Conservation (phyloP, 2,888 invertebrate species). For the Ectemnius lituratus region DNA sequence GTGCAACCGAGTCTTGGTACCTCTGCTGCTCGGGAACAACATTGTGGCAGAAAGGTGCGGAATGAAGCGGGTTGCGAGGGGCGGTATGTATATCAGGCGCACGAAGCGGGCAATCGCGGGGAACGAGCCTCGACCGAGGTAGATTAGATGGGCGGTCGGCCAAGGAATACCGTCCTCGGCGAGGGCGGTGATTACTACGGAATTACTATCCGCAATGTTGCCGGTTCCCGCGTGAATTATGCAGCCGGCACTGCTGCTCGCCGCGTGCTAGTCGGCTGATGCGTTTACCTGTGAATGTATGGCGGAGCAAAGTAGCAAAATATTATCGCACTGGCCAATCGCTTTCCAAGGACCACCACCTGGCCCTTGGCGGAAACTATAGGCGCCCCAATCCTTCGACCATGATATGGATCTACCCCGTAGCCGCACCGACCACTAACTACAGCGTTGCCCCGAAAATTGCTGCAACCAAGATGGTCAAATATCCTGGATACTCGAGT, state of each 20-base stretch:
- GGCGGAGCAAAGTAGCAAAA: constrained; percentile 41
- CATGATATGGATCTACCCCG: not conserved
- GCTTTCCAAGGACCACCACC: not conserved
- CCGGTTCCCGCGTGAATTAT: constrained; percentile 8
- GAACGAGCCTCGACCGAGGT: too few relatives aligned
- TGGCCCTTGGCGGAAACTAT: constrained; percentile 15
- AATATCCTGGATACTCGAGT: not conserved
- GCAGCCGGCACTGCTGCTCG: not conserved
- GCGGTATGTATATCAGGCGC: not conserved
- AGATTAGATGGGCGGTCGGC: not conserved
- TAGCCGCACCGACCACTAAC: not conserved
- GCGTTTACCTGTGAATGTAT: not conserved
- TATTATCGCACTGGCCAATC: constrained; percentile 36
- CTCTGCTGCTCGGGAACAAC: too few relatives aligned
- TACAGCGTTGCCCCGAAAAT: not conserved
- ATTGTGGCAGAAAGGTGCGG: too few relatives aligned
- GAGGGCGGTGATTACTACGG: constrained; percentile 9
- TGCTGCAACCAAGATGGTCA: not conserved
- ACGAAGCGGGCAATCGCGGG: not conserved
- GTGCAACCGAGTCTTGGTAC: too few relatives aligned
- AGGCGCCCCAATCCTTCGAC: not conserved
- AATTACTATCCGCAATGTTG: constrained; percentile 13
- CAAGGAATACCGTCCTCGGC: constrained; percentile 2
- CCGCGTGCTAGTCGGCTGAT: not conserved
- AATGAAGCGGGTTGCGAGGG: too few relatives aligned